Evolutionary conservation across 2,888 invertebrate genomes (phyloP).

Genomic region (Melinopterus prodromus): DNA sequence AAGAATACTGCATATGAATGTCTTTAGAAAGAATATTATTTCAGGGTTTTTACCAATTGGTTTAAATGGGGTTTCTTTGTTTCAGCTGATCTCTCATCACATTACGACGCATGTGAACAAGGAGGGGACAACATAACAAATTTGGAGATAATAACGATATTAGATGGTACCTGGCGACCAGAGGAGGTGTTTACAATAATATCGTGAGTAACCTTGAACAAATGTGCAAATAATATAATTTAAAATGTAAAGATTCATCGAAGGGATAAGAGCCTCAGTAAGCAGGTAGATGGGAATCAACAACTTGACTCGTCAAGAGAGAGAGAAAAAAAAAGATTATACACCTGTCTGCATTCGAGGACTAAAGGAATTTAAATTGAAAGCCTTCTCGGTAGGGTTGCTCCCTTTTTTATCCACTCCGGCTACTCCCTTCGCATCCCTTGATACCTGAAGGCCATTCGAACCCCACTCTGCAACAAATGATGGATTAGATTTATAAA

Average conservation of each 20-base stretch:
- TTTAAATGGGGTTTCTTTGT: background rate
- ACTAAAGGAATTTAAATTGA: slow-evolving; percentile 4
- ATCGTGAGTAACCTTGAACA: slow-evolving; percentile 31
- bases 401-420: background rate
- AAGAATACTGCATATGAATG: too few relatives aligned
- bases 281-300: background rate
- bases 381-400: background rate
- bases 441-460: background rate
- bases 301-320: background rate
- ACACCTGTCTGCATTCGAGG: background rate
- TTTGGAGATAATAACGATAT: slow-evolving; percentile 66
- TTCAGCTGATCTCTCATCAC: slow-evolving; percentile 43
- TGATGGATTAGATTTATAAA: background rate
- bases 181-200: slow-evolving; percentile 56
- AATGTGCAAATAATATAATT: slow-evolving; percentile 24
- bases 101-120: slow-evolving; percentile 55
- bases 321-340: background rate
- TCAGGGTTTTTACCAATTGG: too few relatives aligned
- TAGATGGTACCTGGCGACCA: slow-evolving; percentile 67
- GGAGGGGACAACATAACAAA: slow-evolving; percentile 56
- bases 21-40: too few relatives aligned
- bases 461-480: background rate
- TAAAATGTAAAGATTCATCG: slow-evolving; percentile 12
- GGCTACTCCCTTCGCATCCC: background rate
- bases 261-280: background rate